Evolutionary conservation across 2,888 invertebrate species (phyloP), one percentile per base, ranked within the genome.

Genomic region (Philereme transversata): DNA sequence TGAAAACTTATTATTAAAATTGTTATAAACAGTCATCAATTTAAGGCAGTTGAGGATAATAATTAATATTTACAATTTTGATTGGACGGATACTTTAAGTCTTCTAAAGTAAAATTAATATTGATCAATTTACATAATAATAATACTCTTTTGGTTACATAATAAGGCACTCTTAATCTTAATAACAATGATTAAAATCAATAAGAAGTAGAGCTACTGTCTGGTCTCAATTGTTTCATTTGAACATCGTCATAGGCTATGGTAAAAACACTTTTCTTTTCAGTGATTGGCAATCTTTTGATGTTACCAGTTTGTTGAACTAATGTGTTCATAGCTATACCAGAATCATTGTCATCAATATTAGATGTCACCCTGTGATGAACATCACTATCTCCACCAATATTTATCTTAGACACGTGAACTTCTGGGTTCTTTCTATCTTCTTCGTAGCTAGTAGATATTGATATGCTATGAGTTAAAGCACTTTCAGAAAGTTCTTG

Each of bases 181-280:
- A 67, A 69, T 62, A 69, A 60, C 58, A 57, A 69, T 70, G 5
- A 57, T 60, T 58, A 44, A 52, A 54, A 72, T 80, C 74, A 92
- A 73, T 92, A 91, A 38, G 96, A 96, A 47, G 96, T 96, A 5
- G 96, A 95, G 74, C 95, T 95, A 81, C 96, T 97, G 69, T 97
- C 96, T 11, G 97, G 95, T 76, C 96, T 90, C 57, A 97, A 90
- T 78, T 97, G 96, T 76, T 96, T 96, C 0, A 97, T 97, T 70
- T 97, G 96, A 75, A 98, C 97, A 77, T 97, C 97, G 77, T 97
- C 97, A 79, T 98, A 98, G 0, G 97, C 97, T 70, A 98, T 98
- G 5, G 97, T 97, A 78, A 98, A 98, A 36, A 98, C 96, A 80
- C 97, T 98, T 81, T 98, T 97, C 89, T 98, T 98, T 76, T 97